Conservation (phyloP, 1,140 invertebrate genomes). For the Hestina assimilis region DNA sequence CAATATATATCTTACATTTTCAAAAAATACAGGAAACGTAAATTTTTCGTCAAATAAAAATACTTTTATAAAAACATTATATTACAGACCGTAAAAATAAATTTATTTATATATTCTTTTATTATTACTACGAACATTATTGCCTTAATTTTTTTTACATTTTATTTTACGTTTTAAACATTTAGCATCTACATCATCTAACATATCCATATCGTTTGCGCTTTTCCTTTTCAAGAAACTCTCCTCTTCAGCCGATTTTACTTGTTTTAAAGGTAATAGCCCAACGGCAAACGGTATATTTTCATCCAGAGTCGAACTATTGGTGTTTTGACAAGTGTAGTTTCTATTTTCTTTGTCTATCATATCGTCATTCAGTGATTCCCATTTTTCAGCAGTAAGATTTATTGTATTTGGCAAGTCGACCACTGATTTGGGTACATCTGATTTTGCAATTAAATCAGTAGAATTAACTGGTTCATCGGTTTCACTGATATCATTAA, state of each 20-base stretch:
- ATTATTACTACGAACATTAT: background rate
- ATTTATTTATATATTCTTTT: too few species aligned
- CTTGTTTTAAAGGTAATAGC: constrained; percentile 57
- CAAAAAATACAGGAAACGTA: background rate
- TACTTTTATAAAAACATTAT: too few species aligned
- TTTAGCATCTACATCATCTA: constrained; percentile 54
- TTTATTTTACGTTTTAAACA: constrained; percentile 69
- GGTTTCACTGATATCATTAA: constrained; percentile 2
- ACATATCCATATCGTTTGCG: constrained; percentile 36
- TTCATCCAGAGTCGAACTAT: constrained; percentile 35
- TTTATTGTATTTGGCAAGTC: constrained; percentile 7
- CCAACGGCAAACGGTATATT: constrained; percentile 68
- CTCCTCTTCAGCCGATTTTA: constrained; percentile 36
- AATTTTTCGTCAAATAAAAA: background rate
- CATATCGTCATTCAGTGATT: constrained; percentile 13
- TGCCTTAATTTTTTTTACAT: constrained; percentile 51
- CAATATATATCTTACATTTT: too few species aligned
- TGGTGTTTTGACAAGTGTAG: constrained; percentile 1
- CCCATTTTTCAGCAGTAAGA: constrained; percentile 17
- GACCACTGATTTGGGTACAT: background rate
- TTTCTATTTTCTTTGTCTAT: constrained; percentile 13
- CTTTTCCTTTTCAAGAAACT: constrained; percentile 53
- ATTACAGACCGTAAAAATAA: too few species aligned
- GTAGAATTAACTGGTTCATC: background rate
- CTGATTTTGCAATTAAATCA: background rate